Evolutionary conservation across 92 coral and sea anemone genomes (phyloP).

Genomic region (Epizoanthus stellaris): DNA sequence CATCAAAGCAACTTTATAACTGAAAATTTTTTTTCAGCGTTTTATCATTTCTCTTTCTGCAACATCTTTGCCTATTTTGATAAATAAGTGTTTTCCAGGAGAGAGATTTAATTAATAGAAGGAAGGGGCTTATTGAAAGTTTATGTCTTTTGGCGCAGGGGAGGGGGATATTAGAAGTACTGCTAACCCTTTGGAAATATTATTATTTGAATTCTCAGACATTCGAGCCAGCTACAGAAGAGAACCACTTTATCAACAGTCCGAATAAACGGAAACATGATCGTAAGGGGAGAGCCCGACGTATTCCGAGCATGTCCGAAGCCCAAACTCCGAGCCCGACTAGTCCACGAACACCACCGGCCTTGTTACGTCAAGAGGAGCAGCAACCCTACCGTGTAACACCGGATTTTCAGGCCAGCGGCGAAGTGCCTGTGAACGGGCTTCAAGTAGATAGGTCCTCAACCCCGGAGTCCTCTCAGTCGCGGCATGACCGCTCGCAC

Average conservation of each 20-base stretch:
- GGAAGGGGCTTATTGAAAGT: background rate
- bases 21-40: too few relatives aligned
- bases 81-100: background rate
- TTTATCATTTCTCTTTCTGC: too few relatives aligned
- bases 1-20: too few relatives aligned
- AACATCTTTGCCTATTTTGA: too few relatives aligned
- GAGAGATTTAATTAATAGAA: too few relatives aligned
- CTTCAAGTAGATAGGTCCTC: slow-evolving; percentile 15
- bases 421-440: slow-evolving; percentile 22
- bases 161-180: too few relatives aligned
- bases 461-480: slow-evolving; percentile 26
- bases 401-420: slow-evolving; percentile 44
- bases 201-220: background rate
- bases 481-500: slow-evolving; percentile 15
- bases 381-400: slow-evolving; percentile 40
- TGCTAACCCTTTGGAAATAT: background rate
- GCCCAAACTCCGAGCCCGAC: slow-evolving; percentile 65
- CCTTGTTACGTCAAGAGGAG: slow-evolving; percentile 26
- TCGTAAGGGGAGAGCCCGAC: slow-evolving; percentile 93
- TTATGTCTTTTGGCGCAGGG: too few relatives aligned
- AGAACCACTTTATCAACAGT: slow-evolving; percentile 23
- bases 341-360: slow-evolving; percentile 69
- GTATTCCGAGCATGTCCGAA: slow-evolving; percentile 79
- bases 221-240: slow-evolving; percentile 34
- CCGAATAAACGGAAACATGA: slow-evolving; percentile 81